Evolutionary conservation across 2,888 invertebrate genomes (phyloP).

Genomic region (Julus scandinavius): DNA sequence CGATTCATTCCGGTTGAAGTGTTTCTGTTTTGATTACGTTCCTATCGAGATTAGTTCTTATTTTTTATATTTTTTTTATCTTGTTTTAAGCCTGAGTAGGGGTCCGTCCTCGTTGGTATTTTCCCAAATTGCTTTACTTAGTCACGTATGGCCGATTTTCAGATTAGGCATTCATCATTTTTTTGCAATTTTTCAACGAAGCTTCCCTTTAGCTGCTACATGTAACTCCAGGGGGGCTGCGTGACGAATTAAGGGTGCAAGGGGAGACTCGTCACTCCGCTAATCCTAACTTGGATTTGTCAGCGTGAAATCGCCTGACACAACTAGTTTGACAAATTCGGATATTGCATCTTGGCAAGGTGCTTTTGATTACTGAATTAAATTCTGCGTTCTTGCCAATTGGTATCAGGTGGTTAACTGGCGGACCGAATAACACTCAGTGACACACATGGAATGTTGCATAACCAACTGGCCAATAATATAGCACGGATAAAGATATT

Average conservation of each 20-base stretch:
- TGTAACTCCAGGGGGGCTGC: neutral
- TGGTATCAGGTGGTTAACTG: too few relatives aligned
- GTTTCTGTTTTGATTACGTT: conserved; percentile 2
- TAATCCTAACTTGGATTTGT: neutral
- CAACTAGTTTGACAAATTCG: neutral
- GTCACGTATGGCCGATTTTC: conserved; percentile 18
- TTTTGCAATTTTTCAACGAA: neutral
- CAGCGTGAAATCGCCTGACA: conserved; percentile 10
- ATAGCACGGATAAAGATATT: too few relatives aligned
- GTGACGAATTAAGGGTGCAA: too few relatives aligned
- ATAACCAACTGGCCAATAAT: too few relatives aligned
- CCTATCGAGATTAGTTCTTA: neutral
- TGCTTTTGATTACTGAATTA: neutral
- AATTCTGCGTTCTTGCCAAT: neutral
- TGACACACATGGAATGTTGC: too few relatives aligned
- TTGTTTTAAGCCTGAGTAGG: neutral
- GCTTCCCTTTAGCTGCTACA: neutral
- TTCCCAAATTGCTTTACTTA: conserved; percentile 1
- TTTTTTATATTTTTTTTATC: neutral
- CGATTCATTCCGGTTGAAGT: neutral
- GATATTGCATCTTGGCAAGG: neutral
- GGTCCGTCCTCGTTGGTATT: neutral
- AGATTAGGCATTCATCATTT: neutral
- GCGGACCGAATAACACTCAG: too few relatives aligned
- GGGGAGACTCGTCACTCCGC: neutral